A percentile compares a stretch with the other conserved stretches of the same genome.
Evolutionary conservation across 2,797 vertebrate species (phyloP).

Genomic region (Etheostoma perlongum): DNA sequence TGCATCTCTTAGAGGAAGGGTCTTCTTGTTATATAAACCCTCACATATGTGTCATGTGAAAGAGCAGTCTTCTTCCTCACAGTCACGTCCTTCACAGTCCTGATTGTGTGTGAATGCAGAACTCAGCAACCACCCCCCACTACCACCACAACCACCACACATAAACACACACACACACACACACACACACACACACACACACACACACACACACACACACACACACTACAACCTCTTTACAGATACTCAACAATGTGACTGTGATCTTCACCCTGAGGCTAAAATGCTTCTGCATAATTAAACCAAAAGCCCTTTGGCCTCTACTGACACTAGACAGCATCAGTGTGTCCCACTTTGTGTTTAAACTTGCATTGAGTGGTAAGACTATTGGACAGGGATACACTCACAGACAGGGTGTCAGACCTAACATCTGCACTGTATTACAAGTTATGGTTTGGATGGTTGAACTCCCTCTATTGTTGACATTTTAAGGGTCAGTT

Average conservation of each 20-base stretch:
- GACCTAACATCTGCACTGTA: neutral
- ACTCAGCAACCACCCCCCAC: neutral
- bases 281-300: neutral
- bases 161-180: neutral
- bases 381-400: neutral
- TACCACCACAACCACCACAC: neutral
- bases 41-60: slow-evolving; percentile 55
- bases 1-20: slow-evolving; percentile 15
- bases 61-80: slow-evolving; percentile 41
- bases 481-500: neutral
- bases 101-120: slow-evolving; percentile 8
- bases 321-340: neutral
- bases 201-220: neutral
- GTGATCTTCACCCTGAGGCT: neutral
- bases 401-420: neutral
- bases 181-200: neutral
- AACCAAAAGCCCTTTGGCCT: neutral
- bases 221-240: slow-evolving; percentile 34
- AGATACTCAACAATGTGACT: slow-evolving; percentile 26
- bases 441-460: neutral
- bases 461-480: neutral
- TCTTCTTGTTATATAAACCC: slow-evolving; percentile 3
- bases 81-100: slow-evolving; percentile 50
- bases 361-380: neutral
- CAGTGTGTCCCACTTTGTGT: neutral